Evolutionary conservation across 1,140 invertebrate species (phyloP), one percentile per base, ranked within the genome.

Genomic region (Macrobrachium nipponense): DNA sequence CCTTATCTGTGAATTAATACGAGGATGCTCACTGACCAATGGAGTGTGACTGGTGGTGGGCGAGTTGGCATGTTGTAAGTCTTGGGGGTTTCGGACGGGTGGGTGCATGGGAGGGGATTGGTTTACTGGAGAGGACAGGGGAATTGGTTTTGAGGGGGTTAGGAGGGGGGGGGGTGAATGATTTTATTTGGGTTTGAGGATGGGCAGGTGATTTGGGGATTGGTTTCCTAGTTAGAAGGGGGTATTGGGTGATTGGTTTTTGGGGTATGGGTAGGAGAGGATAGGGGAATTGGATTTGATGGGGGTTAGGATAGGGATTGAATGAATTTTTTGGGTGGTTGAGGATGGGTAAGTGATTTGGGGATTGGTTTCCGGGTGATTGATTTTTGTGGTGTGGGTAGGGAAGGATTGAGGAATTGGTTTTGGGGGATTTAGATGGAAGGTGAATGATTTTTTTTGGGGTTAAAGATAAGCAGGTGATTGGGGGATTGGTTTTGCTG

Each of bases 1-100:
- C 83, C 77, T 76, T 83, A 83, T 83, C 81, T 62, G 72, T 51
- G 73, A 76, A 83, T 83, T 83, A 83, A 83, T 83, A 83, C 81
- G 20, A 27, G 59, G 44, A 17, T 59, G 68, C 36, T 70, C n/a
- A 23, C 75, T 76, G 73, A 70, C 81, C 81, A 77, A 76, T 83
- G 81, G 72, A 27, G 68, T 77, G 81, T 77, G 81, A 83, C 68
- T 70, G 68, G 68, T 78, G 44, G 82, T 75, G 81, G 72, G 81
- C 51, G 72, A 51, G 51, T 51, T 70, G 68, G 68, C 23, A 17
- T 20, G 66, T 27, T 20, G 18, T 12, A 23, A 36, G 20, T 36
- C 14, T 20, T 11, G 66, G 15, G 64, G 23, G 27, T 36, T 36
- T 36, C 27, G 27, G 27, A 36, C 27, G 18, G 82, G 73, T 62